Conservation (phyloP, 1,140 invertebrate genomes). For the Paraescarpia echinospica region DNA sequence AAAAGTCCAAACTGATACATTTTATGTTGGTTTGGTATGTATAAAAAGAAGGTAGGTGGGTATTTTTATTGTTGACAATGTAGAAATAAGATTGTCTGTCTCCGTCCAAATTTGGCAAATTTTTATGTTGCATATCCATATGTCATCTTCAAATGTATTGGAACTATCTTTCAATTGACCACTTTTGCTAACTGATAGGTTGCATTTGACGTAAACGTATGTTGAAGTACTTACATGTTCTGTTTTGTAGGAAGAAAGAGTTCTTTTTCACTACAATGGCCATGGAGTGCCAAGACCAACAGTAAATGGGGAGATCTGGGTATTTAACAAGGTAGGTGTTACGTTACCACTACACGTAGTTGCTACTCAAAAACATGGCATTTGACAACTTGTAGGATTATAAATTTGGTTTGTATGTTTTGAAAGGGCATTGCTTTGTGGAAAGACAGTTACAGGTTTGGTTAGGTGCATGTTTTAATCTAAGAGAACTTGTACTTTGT, state of each 20-base stretch:
- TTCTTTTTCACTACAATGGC: conserved; percentile 99
- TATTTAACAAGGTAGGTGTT: conserved; percentile 86
- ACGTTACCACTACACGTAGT: neutral
- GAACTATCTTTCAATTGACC: neutral
- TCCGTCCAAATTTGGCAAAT: too few relatives aligned
- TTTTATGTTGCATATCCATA: too few relatives aligned
- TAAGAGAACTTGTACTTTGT: neutral
- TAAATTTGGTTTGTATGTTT: neutral
- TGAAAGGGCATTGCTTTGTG: neutral
- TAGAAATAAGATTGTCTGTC: neutral
- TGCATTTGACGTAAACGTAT: too few relatives aligned
- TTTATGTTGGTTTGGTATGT: neutral
- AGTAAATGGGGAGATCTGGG: conserved; percentile 98
- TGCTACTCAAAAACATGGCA: too few relatives aligned
- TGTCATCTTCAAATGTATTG: neutral
- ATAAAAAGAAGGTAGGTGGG: neutral
- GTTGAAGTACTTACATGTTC: neutral
- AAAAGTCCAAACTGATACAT: neutral
- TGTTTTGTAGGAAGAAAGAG: conserved; percentile 78
- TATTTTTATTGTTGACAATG: neutral
- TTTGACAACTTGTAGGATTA: neutral
- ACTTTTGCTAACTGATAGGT: neutral
- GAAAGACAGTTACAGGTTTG: neutral
- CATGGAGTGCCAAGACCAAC: conserved; percentile 99
- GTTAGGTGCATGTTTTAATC: neutral